phyloP scores from a whole-genome alignment of 2,797 vertebrate species.

The Bovichtus diacanthus region DNA sequence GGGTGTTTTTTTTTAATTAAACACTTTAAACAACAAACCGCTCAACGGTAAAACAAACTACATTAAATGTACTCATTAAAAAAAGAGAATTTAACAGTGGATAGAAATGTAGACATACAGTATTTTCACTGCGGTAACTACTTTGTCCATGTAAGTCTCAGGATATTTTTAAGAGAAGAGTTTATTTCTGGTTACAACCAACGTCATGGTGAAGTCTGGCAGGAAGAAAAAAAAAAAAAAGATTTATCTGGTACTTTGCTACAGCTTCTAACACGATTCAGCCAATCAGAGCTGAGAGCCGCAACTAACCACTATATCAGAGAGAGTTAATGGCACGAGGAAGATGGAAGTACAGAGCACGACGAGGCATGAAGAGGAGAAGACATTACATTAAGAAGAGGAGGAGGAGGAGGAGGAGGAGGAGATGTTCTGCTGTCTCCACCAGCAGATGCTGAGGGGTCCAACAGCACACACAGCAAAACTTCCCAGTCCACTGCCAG shows the following conservation, averaged over 20 bases:
- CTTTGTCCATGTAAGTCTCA: not conserved
- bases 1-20: not conserved
- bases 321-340: slow-evolving; percentile 62
- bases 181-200: slow-evolving; percentile 34
- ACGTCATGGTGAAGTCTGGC: slow-evolving; percentile 18
- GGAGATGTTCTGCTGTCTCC: slow-evolving; percentile 65
- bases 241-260: slow-evolving; percentile 63
- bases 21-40: not conserved
- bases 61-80: not conserved
- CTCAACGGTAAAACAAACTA: not conserved
- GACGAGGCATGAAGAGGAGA: slow-evolving; percentile 54
- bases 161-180: not conserved
- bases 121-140: not conserved
- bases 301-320: slow-evolving; percentile 53
- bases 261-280: slow-evolving; percentile 45
- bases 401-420: slow-evolving; percentile 26
- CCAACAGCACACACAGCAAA: slow-evolving; percentile 60
- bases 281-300: slow-evolving; percentile 65
- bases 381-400: slow-evolving; percentile 40
- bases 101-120: not conserved
- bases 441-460: slow-evolving; percentile 65
- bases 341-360: slow-evolving; percentile 57
- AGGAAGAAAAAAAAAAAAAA: not conserved
- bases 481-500: slow-evolving; percentile 63
- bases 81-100: not conserved